Conservation (phyloP, 1,140 invertebrate genomes). For the Meteorus sp. region DNA sequence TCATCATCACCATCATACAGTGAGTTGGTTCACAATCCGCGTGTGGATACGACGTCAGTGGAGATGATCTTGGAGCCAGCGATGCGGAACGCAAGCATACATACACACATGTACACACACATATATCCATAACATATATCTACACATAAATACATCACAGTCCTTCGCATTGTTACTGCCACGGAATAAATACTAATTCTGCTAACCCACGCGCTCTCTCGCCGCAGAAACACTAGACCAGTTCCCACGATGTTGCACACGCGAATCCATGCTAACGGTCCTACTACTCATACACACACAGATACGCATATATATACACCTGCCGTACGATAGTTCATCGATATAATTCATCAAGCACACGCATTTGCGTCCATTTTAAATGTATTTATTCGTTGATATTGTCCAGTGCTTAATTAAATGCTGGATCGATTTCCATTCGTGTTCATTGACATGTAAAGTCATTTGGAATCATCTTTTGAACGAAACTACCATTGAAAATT, state of each 20-base stretch:
- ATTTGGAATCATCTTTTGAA: too few species aligned
- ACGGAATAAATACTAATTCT: slow-evolving; percentile 34
- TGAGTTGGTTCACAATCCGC: too few species aligned
- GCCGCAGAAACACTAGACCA: slow-evolving; percentile 29
- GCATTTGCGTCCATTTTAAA: background rate
- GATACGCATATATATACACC: background rate
- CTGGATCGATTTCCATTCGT: too few species aligned
- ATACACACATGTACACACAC: too few species aligned
- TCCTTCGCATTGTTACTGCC: slow-evolving; percentile 15
- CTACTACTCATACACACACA: slow-evolving; percentile 15
- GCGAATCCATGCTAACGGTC: slow-evolving; percentile 33
- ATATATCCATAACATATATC: too few species aligned
- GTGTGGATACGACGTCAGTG: background rate
- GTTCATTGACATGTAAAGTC: too few species aligned
- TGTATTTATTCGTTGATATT: too few species aligned
- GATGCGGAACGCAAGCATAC: slow-evolving; percentile 22
- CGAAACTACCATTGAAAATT: too few species aligned
- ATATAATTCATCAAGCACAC: background rate
- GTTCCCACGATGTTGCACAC: slow-evolving; percentile 37
- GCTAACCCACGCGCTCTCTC: slow-evolving; percentile 30
- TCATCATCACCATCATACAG: too few species aligned
- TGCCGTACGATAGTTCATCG: background rate
- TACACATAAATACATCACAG: too few species aligned
- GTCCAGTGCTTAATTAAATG: too few species aligned
- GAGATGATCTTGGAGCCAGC: slow-evolving; percentile 26